phyloP scores from a whole-genome alignment of 1,140 invertebrate genomes.

The Drosophila tropicalis region DNA sequence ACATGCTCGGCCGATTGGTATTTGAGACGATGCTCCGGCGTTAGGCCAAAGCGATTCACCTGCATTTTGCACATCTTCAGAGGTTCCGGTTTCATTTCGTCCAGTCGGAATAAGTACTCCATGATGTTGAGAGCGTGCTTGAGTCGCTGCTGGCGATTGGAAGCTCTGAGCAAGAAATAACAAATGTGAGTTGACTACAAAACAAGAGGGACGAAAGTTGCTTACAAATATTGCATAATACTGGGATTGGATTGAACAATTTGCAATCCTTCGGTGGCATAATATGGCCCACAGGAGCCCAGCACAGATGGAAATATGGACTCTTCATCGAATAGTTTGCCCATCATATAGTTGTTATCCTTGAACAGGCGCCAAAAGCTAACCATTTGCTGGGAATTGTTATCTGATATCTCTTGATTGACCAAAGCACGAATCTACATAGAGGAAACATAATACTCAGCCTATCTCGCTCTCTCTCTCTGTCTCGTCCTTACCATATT shows the following conservation, averaged over 20 bases:
- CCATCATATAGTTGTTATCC: slow-evolving; percentile 82
- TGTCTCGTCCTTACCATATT: slow-evolving; percentile 77
- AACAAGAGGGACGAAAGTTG: too few relatives aligned
- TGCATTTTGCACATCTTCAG: slow-evolving; percentile 79
- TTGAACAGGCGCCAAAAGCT: slow-evolving; percentile 78
- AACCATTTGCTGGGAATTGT: slow-evolving; percentile 75
- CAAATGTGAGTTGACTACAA: not conserved
- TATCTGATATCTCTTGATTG: slow-evolving; percentile 76
- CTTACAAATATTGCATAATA: slow-evolving; percentile 73
- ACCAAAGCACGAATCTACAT: slow-evolving; percentile 67
- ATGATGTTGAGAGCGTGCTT: slow-evolving; percentile 76
- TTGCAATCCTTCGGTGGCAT: slow-evolving; percentile 70
- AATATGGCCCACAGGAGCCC: slow-evolving; percentile 76
- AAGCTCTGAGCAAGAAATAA: slow-evolving; percentile 35
- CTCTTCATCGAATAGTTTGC: slow-evolving; percentile 79
- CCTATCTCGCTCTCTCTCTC: too few relatives aligned
- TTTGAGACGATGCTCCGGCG: slow-evolving; percentile 66
- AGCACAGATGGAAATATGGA: slow-evolving; percentile 73
- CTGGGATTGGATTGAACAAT: slow-evolving; percentile 68
- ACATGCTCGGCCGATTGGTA: slow-evolving; percentile 76
- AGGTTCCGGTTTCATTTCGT: slow-evolving; percentile 79
- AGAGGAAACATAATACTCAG: too few relatives aligned
- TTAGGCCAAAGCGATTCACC: slow-evolving; percentile 71
- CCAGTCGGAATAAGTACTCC: slow-evolving; percentile 74
- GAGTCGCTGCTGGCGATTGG: slow-evolving; percentile 70